Conservation (phyloP, 2,888 invertebrate species). For the Callosobruchus maculatus region DNA sequence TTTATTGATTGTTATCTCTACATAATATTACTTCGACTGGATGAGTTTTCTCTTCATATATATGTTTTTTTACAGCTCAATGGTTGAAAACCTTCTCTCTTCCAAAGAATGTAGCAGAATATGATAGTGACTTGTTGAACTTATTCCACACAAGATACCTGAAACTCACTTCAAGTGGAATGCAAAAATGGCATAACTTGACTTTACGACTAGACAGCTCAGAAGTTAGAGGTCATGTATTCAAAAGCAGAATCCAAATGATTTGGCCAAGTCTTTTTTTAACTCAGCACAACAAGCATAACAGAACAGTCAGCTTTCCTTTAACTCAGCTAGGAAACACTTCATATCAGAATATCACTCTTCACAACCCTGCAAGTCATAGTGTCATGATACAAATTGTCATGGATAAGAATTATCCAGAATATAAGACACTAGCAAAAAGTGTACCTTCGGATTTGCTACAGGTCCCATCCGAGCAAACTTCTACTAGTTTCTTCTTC, state of each 20-base stretch:
- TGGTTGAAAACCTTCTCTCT: slow-evolving; percentile 65
- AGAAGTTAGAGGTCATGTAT: slow-evolving; percentile 62
- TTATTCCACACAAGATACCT: slow-evolving; percentile 59
- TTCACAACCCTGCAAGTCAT: slow-evolving; percentile 71
- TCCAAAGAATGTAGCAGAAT: slow-evolving; percentile 64
- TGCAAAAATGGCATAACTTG: slow-evolving; percentile 60
- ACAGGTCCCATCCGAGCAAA: slow-evolving; percentile 20
- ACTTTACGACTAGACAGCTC: slow-evolving; percentile 74
- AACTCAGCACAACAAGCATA: slow-evolving; percentile 39
- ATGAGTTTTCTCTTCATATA: neutral
- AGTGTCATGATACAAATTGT: slow-evolving; percentile 68
- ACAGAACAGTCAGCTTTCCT: slow-evolving; percentile 59
- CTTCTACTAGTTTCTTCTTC: slow-evolving; percentile 27
- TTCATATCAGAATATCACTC: slow-evolving; percentile 60
- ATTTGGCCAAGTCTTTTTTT: slow-evolving; percentile 61
- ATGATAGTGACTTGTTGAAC: slow-evolving; percentile 65
- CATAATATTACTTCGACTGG: too few species aligned
- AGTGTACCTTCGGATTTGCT: slow-evolving; percentile 49
- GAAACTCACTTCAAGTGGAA: slow-evolving; percentile 50
- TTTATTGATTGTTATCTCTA: too few species aligned
- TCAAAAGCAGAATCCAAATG: slow-evolving; percentile 63
- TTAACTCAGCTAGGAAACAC: slow-evolving; percentile 71
- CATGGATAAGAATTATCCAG: slow-evolving; percentile 67
- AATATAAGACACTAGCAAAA: slow-evolving; percentile 53
- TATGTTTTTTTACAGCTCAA: slow-evolving; percentile 53